Evolutionary conservation across 2,113 vertebrate genomes (phyloP).

Genomic region (Sceloporus tristichus): DNA sequence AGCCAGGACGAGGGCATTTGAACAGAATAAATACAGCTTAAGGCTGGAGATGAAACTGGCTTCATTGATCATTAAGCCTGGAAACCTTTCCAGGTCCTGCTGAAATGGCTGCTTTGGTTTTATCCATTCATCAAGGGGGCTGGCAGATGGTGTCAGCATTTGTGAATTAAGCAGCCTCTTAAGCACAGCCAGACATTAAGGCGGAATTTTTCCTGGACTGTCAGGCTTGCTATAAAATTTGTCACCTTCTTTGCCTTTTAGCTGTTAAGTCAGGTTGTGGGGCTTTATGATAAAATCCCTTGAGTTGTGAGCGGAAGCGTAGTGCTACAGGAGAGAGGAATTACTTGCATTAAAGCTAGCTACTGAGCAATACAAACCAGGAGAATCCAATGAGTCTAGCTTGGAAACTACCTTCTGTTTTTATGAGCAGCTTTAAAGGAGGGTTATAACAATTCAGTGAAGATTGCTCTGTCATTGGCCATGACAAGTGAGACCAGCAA

Average conservation of each 20-base stretch:
- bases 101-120: not conserved
- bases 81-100: conserved; percentile 6
- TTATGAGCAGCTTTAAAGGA: not conserved
- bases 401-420: not conserved
- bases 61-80: not conserved
- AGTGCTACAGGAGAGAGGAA: not conserved
- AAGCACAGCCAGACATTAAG: not conserved
- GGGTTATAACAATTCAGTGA: not conserved
- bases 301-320: not conserved
- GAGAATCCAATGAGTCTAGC: not conserved
- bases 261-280: not conserved
- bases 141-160: not conserved
- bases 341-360: not conserved
- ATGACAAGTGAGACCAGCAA: not conserved
- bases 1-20: not conserved
- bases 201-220: conserved; percentile 32
- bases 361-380: not conserved
- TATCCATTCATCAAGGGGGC: not conserved
- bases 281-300: conserved; percentile 17
- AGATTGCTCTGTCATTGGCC: not conserved
- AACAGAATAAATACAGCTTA: not conserved
- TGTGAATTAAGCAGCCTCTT: not conserved
- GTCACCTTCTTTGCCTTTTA: not conserved
- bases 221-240: conserved; percentile 36
- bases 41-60: not conserved